phyloP scores from a whole-genome alignment of 2,888 invertebrate species.

The Eupithecia tripunctaria region DNA sequence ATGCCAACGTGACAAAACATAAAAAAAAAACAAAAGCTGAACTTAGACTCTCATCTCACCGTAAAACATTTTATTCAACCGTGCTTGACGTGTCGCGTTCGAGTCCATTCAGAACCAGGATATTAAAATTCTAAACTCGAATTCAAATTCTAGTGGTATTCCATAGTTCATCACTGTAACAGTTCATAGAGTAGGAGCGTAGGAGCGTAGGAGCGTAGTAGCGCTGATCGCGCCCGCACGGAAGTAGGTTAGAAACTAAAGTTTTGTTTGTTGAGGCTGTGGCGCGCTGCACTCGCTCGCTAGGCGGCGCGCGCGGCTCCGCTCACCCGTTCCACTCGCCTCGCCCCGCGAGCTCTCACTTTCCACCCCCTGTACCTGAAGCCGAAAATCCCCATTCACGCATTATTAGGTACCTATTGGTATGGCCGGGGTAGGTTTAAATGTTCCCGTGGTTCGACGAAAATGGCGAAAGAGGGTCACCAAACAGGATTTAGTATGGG shows the following conservation, averaged over 20 bases:
- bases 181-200: conserved; percentile 65
- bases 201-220: conserved; percentile 60
- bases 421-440: too few relatives aligned
- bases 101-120: conserved; percentile 73
- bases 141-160: conserved; percentile 48
- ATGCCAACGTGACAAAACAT: conserved; percentile 73
- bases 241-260: conserved; percentile 85
- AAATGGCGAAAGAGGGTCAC: too few relatives aligned
- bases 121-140: background rate
- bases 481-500: too few relatives aligned
- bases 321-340: conserved; percentile 52
- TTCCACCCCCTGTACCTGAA: conserved; percentile 55
- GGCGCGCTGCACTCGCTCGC: conserved; percentile 74
- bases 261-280: conserved; percentile 85
- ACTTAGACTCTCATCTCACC: conserved; percentile 79
- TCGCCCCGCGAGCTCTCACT: conserved; percentile 63
- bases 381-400: conserved; percentile 6
- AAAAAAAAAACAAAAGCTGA: conserved; percentile 69
- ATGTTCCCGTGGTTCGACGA: too few relatives aligned
- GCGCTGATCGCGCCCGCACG: conserved; percentile 80
- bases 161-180: conserved; percentile 75
- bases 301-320: conserved; percentile 62
- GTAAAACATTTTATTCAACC: conserved; percentile 80
- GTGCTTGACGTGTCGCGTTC: conserved; percentile 68
- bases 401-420: background rate